A percentile compares a stretch with the other conserved stretches of the same genome.
These are phyloP conservation scores for Listronotus oregonensis DNA, from an alignment of 1,140 invertebrate species.

Conservation along the genomic window DNA sequence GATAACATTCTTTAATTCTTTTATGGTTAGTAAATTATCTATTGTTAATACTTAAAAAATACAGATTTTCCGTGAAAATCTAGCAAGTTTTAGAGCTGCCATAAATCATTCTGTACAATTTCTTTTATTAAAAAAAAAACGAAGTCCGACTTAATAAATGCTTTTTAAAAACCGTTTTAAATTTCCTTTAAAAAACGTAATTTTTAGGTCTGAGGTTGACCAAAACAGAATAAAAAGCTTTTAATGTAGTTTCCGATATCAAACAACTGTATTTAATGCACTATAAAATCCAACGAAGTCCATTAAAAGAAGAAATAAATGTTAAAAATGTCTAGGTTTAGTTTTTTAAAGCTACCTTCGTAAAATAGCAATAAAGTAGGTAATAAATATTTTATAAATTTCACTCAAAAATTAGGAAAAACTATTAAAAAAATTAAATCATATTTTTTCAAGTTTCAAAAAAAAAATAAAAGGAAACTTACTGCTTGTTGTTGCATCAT, in stretches of 20 bases:
- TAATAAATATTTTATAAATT: no score
- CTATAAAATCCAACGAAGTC: conserved; percentile 10
- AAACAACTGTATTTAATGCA: conserved; percentile 4
- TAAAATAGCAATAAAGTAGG: conserved; percentile 19
- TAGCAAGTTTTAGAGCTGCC: no score
- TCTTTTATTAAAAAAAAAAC: background rate
- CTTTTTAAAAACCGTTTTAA: conserved; percentile 4
- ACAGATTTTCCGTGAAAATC: no score
- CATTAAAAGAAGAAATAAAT: no score
- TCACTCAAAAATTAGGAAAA: no score
- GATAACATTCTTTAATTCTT: background rate
- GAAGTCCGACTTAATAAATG: no score
- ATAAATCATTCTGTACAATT: background rate
- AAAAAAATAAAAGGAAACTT: conserved; percentile 54
- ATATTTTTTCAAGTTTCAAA: no score
- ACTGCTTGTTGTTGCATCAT: conserved; percentile 74
- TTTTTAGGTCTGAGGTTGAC: no score
- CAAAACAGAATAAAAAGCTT: conserved; percentile 18
- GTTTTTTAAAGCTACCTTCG: background rate
- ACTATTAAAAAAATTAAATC: no score
- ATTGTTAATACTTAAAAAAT: no score
- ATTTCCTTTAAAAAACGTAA: conserved; percentile 15
- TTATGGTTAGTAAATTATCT: no score
- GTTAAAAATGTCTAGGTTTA: background rate
- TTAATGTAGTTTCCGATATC: conserved; percentile 21